Evolutionary conservation across 2,888 invertebrate genomes (phyloP).

Genomic region (Isotomurus palustris): DNA sequence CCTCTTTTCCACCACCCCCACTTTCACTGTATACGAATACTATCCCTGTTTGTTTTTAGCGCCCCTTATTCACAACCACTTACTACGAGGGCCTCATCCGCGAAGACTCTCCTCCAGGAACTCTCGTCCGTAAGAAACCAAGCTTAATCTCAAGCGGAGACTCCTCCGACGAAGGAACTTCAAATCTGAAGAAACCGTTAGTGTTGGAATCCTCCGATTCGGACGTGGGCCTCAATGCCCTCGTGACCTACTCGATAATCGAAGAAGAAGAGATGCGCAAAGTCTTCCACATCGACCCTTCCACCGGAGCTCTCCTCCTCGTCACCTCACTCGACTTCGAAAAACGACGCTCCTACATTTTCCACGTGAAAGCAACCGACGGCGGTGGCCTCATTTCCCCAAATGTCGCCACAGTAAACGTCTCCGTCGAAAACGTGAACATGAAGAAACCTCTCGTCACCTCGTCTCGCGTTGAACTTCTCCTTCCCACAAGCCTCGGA

Average conservation of each 20-base stretch:
- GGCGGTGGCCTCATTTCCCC: constrained; percentile 74
- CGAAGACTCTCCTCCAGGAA: constrained; percentile 68
- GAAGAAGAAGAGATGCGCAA: constrained; percentile 67
- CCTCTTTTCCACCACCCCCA: background rate
- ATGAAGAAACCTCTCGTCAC: constrained; percentile 33
- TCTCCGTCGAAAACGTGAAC: constrained; percentile 57
- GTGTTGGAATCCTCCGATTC: constrained; percentile 78
- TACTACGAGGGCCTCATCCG: constrained; percentile 67
- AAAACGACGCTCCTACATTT: constrained; percentile 62
- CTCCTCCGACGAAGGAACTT: background rate
- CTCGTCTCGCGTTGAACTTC: constrained; percentile 40
- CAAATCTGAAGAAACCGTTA: constrained; percentile 57
- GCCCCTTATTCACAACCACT: constrained; percentile 34
- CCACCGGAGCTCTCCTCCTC: constrained; percentile 79
- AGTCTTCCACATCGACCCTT: constrained; percentile 79
- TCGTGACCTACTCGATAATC: constrained; percentile 77
- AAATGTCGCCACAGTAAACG: constrained; percentile 70
- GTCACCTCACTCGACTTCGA: constrained; percentile 77
- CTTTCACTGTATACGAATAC: no score
- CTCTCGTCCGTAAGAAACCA: constrained; percentile 56
- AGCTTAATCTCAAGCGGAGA: constrained; percentile 52
- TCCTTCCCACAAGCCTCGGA: constrained; percentile 41
- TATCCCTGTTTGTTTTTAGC: background rate
- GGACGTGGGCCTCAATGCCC: constrained; percentile 80
- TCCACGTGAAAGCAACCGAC: constrained; percentile 68